Base-by-base conservation (phyloP, 2,113 vertebrate species). In the Thryonomys swinderianus region DNA sequence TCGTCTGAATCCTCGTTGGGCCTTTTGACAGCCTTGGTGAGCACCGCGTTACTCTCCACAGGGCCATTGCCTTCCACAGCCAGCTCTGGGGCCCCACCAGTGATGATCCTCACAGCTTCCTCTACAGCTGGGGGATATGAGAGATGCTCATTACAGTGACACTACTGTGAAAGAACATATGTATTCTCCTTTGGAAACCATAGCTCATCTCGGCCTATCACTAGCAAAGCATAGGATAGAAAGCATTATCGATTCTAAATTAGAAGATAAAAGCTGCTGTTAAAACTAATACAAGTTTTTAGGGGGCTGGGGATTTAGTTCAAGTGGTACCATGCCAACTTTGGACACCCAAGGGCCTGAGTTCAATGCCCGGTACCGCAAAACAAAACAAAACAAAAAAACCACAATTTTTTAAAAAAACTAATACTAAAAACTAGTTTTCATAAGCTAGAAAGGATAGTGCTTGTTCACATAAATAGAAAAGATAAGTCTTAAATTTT, bases 1-100 rank as follows among this genome's bases (percentile, higher is more conserved):
- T 99, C 99, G 0, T 99, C 99, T 0, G 99, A 99, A 90, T 99
- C 99, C 21, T 99, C 99, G 0, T 99, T 99, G 87, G 99, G 98
- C 98, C 99, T 99, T 98, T 99, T 99, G n/a, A 99, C 98, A 51
- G 99, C 97, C 98, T 99, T 99, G 88, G 98, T 98, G 96, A 99
- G 98, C 7, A 99, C 92, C 0, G 99, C 95, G 1, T 99, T 99
- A 74, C 99, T 99, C 96, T 99, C 99, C 97, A 99, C 98, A 4
- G 99, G 98, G 84, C 99, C 99, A 0, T 99, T 99, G 71, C 99
- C 99, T 92, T 99, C 99, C 40, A 99, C 98, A 0, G 98, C 97
- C 13, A 99, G 97, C 51, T 99, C 99, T 0, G 99, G 98, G 91
- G 99, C 99, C 64, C 99, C 98, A 0, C 99, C 99, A 0, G 99